Evolutionary conservation across 2,888 invertebrate species (phyloP), one percentile per base, ranked within the genome.

Genomic region (Cetonia aurata): DNA sequence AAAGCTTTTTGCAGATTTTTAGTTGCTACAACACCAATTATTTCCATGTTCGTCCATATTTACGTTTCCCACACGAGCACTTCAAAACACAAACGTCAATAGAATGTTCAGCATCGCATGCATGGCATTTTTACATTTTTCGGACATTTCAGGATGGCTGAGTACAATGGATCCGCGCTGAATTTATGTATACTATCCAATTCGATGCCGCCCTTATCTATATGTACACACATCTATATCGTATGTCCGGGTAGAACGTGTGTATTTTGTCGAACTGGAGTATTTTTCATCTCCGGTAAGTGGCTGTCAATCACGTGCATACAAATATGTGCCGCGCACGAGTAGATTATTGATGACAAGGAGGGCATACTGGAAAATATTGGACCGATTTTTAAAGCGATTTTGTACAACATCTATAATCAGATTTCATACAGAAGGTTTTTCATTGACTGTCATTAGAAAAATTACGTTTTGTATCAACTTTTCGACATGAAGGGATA

Each of bases 251-350:
- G 25, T 25, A 25, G 25, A 25, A 25, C 25, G 56, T 56, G 62
- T 17, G 33, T 48, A 62, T 48, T 62, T 62, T 62, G 33, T 62
- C 48, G 48, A n/a, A 31, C 33, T 42, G 33, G 33, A 62, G 48
- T 62, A 62, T 62, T 62, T 62, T 62, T 62, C 62, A 62, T 48
- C 48, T 15, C 74, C 67, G 73, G 76, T 78, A 79, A 79, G 79
- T 79, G 79, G 76, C 73, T 79, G 79, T 79, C 79, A 79, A 78
- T 79, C 79, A 79, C 74, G 66, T 37, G 52, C 48, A 62, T 33
- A 62, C 62, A 62, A 48, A 62, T 48, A 62, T 62, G 62, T 48
- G 46, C 31, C n/a, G 13, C 37, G 59, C 12, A 46, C 48, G 31
- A 46, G 46, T 31, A 31, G 62, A 62, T 62, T 62, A 62, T 62